Conservation (phyloP, 1,140 invertebrate species). For the Megathymus violae region DNA sequence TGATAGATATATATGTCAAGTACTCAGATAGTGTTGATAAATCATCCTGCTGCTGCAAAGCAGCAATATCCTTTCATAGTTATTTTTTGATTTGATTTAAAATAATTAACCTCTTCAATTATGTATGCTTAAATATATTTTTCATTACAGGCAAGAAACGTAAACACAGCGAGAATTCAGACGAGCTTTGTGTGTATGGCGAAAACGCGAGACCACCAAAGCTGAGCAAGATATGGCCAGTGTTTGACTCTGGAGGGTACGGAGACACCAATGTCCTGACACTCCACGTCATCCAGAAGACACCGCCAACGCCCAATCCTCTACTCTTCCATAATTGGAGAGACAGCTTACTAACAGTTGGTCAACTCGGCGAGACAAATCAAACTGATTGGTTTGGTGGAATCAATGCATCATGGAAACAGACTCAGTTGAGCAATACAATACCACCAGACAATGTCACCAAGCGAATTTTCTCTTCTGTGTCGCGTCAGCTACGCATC, state of each 20-base stretch:
- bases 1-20: too few relatives aligned
- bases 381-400: constrained; percentile 63
- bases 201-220: constrained; percentile 66
- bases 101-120: too few relatives aligned
- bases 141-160: constrained; percentile 75
- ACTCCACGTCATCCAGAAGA: constrained; percentile 57
- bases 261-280: constrained; percentile 61
- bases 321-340: constrained; percentile 52
- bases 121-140: too few relatives aligned
- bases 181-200: constrained; percentile 64
- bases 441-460: constrained; percentile 64
- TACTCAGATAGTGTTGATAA: too few relatives aligned
- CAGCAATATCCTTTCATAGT: too few relatives aligned
- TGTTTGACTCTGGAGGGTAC: constrained; percentile 81
- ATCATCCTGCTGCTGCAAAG: too few relatives aligned
- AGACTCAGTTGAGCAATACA: constrained; percentile 59
- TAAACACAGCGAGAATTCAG: constrained; percentile 61
- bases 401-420: constrained; percentile 64
- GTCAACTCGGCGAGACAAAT: constrained; percentile 37
- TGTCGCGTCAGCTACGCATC: constrained; percentile 71
- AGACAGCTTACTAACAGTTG: constrained; percentile 33
- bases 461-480: constrained; percentile 72
- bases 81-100: too few relatives aligned
- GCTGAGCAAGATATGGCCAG: constrained; percentile 77
- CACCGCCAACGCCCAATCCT: constrained; percentile 51